A percentile compares a stretch with the other conserved stretches of the same genome.
Evolutionary conservation across 2,113 vertebrate species (phyloP).

Genomic region (Actenoides hombroni): DNA sequence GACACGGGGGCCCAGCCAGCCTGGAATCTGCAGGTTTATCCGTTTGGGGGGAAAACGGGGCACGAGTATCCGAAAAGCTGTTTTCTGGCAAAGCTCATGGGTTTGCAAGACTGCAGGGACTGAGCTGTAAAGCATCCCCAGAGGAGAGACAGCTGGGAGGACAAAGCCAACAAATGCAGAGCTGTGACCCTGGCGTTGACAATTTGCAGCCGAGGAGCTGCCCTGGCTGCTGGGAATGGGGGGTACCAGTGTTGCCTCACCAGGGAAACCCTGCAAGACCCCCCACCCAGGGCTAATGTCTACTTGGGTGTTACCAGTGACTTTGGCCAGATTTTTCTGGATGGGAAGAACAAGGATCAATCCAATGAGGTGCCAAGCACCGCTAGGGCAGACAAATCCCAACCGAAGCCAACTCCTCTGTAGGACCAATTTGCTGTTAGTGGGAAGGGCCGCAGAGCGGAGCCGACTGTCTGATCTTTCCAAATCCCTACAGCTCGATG

Average conservation of each 20-base stretch:
- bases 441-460: neutral
- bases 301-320: neutral
- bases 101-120: neutral
- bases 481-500: neutral
- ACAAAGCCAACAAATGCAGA: neutral
- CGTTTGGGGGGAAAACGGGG: neutral
- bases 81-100: neutral
- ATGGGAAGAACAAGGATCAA: neutral
- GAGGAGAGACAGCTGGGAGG: neutral
- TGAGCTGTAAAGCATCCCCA: neutral
- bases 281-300: neutral
- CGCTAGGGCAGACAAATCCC: neutral
- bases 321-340: neutral
- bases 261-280: neutral
- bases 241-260: neutral
- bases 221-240: neutral
- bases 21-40: neutral
- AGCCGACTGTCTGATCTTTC: neutral
- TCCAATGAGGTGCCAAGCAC: neutral
- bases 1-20: neutral
- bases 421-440: neutral
- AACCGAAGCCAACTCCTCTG: neutral
- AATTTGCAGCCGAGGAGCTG: neutral
- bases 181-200: neutral
- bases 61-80: neutral